phyloP scores from a whole-genome alignment of 2,888 invertebrate species.

The Coremacera marginata region DNA sequence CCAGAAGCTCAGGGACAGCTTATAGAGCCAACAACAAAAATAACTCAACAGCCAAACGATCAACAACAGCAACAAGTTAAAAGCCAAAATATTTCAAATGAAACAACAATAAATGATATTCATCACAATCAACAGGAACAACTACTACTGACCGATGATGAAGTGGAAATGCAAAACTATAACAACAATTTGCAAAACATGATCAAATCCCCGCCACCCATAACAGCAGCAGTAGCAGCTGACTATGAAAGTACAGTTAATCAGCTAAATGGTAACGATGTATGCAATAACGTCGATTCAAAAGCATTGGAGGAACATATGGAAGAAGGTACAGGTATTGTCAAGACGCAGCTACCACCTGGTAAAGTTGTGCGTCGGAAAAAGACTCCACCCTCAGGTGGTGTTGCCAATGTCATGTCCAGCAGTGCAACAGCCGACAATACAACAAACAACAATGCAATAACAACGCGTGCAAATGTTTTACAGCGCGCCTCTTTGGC shows the following conservation, averaged over 20 bases:
- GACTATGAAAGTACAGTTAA: slow-evolving; percentile 47
- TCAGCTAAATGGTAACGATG: slow-evolving; percentile 65
- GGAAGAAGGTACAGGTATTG: slow-evolving; percentile 72
- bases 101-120: slow-evolving; percentile 16
- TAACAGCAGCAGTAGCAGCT: slow-evolving; percentile 34
- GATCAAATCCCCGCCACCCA: slow-evolving; percentile 40
- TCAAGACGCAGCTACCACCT: slow-evolving; percentile 78
- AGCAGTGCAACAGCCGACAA: slow-evolving; percentile 41
- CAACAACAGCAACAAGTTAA: slow-evolving; percentile 36
- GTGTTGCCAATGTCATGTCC: slow-evolving; percentile 41
- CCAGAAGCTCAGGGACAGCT: neutral
- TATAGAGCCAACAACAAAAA: slow-evolving; percentile 16
- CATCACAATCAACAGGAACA: slow-evolving; percentile 23
- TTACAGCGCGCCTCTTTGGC: slow-evolving; percentile 76
- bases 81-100: neutral
- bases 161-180: slow-evolving; percentile 41
- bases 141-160: slow-evolving; percentile 17
- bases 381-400: slow-evolving; percentile 59
- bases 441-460: slow-evolving; percentile 55
- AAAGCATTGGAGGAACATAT: slow-evolving; percentile 53
- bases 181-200: slow-evolving; percentile 46
- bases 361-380: slow-evolving; percentile 75
- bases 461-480: slow-evolving; percentile 54
- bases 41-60: slow-evolving; percentile 13
- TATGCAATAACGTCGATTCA: slow-evolving; percentile 50